A percentile compares a stretch with the other conserved stretches of the same genome.
phyloP scores from a whole-genome alignment of 2,797 vertebrate species.

The Danio albolineatus region DNA sequence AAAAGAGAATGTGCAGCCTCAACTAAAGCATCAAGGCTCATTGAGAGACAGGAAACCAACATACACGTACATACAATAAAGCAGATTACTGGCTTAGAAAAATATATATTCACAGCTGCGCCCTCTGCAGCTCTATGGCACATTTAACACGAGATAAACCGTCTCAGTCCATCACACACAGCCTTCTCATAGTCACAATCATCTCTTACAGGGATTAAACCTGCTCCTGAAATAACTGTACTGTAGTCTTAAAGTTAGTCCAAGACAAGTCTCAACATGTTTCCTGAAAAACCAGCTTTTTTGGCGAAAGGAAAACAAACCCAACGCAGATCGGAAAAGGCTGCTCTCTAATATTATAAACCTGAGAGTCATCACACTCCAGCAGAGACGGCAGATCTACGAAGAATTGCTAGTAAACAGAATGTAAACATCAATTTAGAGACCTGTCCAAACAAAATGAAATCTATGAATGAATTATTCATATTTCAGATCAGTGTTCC shows the following conservation, averaged over 20 bases:
- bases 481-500: neutral
- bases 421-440: neutral
- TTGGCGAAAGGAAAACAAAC: neutral
- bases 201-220: constrained; percentile 26
- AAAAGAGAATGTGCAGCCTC: constrained; percentile 33
- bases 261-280: constrained; percentile 3
- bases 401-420: constrained; percentile 13
- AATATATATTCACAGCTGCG: constrained; percentile 72
- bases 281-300: constrained; percentile 13
- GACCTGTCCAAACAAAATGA: neutral
- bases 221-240: constrained; percentile 24
- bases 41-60: constrained; percentile 42
- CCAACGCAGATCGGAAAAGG: neutral
- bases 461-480: constrained; percentile 24
- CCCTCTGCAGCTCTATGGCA: constrained; percentile 51
- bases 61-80: constrained; percentile 31
- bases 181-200: constrained; percentile 9
- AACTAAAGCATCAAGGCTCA: constrained; percentile 6
- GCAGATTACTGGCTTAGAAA: constrained; percentile 70
- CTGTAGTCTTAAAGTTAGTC: constrained; percentile 25
- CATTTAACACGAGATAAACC: constrained; percentile 50
- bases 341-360: neutral
- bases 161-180: constrained; percentile 26
- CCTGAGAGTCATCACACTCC: neutral
- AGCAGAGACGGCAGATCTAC: neutral